These are phyloP conservation scores for Jordanella pulchra DNA, from an alignment of 2,797 vertebrate genomes.

Conservation along the genomic window DNA sequence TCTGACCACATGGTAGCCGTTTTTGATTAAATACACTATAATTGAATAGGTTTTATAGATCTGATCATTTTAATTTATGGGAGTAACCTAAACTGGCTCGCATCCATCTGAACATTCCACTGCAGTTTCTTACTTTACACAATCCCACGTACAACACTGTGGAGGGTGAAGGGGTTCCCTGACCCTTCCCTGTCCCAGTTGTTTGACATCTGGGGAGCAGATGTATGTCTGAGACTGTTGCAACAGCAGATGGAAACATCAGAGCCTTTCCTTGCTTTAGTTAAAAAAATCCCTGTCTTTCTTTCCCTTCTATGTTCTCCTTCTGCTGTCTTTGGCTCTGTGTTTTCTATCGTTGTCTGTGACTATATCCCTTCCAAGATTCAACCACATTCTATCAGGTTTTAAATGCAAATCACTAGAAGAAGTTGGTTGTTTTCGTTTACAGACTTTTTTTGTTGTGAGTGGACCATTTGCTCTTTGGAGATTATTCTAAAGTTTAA, in stretches of 20 bases:
- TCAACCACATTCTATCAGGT: not conserved
- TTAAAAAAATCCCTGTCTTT: constrained; percentile 70
- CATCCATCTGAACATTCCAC: constrained; percentile 32
- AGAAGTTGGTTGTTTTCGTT: constrained; percentile 25
- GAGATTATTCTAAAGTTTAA: not conserved
- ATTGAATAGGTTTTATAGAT: constrained; percentile 3
- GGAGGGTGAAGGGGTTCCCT: constrained; percentile 83
- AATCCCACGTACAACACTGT: constrained; percentile 22
- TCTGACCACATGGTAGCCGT: not conserved
- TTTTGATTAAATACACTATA: not conserved
- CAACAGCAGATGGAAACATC: constrained; percentile 77
- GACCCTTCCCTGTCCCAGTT: constrained; percentile 77
- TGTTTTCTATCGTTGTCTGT: constrained; percentile 38
- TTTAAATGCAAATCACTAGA: constrained; percentile 13
- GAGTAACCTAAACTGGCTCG: constrained; percentile 22
- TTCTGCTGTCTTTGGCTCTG: constrained; percentile 45
- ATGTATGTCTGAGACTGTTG: constrained; percentile 74
- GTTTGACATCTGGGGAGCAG: constrained; percentile 79
- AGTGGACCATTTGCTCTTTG: constrained; percentile 8
- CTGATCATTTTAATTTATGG: constrained; percentile 15
- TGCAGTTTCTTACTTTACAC: constrained; percentile 18
- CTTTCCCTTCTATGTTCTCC: constrained; percentile 49
- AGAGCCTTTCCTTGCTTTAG: constrained; percentile 67
- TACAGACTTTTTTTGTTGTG: not conserved
- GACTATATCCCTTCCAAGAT: constrained; percentile 9